Percentiles rank a stretch among this genome's conserved stretches.
Conservation (phyloP, 2,797 vertebrate species). For the Limnodromus scolopaceus region DNA sequence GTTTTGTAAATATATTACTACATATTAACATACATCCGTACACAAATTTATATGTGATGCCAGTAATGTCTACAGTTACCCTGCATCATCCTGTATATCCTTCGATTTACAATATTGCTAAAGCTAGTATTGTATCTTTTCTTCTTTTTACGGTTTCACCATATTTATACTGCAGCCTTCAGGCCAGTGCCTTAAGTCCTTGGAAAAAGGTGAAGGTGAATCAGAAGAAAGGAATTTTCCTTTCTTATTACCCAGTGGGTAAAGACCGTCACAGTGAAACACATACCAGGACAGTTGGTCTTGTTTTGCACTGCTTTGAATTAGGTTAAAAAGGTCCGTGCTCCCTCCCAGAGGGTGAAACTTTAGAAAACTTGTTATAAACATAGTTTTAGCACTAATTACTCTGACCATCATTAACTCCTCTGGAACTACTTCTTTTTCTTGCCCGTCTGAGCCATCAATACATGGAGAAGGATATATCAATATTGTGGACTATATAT, state of each 20-base stretch:
- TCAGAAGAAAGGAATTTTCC: not conserved
- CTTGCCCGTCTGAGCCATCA: not conserved
- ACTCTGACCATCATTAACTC: not conserved
- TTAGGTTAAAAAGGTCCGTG: not conserved
- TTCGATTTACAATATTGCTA: not conserved
- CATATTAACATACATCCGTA: not conserved
- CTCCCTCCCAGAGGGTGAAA: not conserved
- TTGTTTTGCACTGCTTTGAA: not conserved
- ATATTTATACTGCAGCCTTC: not conserved
- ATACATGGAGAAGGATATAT: not conserved
- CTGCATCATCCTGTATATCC: not conserved
- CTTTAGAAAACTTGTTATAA: not conserved
- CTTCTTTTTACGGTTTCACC: not conserved
- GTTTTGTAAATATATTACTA: not conserved
- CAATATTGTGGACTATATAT: not conserved
- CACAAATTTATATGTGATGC: not conserved
- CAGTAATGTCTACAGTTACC: not conserved
- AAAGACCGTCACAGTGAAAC: not conserved
- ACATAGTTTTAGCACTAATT: slow-evolving; percentile 2
- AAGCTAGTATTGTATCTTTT: not conserved
- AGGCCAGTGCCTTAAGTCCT: not conserved
- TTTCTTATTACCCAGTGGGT: not conserved
- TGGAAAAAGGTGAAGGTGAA: not conserved
- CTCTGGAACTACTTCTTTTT: not conserved
- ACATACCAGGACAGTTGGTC: not conserved